Percentiles rank a stretch among this genome's conserved stretches.
phyloP scores from a whole-genome alignment of 2,888 invertebrate species.

The Orchestes rusci region DNA sequence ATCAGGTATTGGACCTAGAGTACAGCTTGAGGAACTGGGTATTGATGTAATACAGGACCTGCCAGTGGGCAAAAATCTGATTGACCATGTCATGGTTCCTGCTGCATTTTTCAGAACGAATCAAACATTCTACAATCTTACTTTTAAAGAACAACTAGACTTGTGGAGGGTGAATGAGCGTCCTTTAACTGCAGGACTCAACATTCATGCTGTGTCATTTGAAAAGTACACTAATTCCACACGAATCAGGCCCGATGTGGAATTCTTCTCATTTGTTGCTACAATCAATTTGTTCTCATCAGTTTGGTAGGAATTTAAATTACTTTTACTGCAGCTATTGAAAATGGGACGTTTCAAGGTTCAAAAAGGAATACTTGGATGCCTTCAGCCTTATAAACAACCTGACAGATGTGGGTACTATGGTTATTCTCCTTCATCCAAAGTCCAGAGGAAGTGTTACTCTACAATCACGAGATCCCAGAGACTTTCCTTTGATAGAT shows the following conservation, averaged over 20 bases:
- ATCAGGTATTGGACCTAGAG: constrained; percentile 10
- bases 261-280: no score
- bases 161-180: constrained; percentile 6
- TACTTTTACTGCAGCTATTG: no score
- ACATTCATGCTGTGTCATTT: constrained; percentile 6
- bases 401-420: constrained; percentile 2
- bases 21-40: background rate
- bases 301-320: no score
- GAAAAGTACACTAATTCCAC: no score
- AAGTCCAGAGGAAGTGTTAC: constrained; percentile 11
- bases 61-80: constrained; percentile 10
- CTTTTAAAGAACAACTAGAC: constrained; percentile 2
- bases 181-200: constrained; percentile 8
- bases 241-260: no score
- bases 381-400: constrained; percentile 2
- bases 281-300: no score
- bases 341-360: no score
- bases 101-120: constrained; percentile 15
- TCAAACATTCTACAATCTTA: constrained; percentile 6
- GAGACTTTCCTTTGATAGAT: no score
- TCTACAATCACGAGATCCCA: no score
- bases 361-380: constrained; percentile 6
- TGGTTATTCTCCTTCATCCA: constrained; percentile 5
- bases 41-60: constrained; percentile 6
- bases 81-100: constrained; percentile 7